These are phyloP conservation scores for Hypolimnas misippus DNA, from an alignment of 2,888 invertebrate species.

Conservation along the genomic window DNA sequence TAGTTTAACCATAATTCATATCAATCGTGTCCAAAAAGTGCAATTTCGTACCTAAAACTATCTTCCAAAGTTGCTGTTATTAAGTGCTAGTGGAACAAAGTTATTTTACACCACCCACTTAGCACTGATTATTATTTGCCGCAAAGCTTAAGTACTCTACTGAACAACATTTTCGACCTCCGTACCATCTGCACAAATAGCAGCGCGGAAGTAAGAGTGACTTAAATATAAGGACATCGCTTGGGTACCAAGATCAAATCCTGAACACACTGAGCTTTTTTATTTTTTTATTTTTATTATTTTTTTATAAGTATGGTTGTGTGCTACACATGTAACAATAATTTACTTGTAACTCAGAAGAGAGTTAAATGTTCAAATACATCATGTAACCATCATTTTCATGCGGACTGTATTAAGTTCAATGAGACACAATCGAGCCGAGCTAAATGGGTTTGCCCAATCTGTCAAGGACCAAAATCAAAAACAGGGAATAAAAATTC, in stretches of 20 bases:
- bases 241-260: slow-evolving; percentile 9
- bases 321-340: background rate
- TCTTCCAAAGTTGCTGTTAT: background rate
- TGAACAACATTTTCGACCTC: slow-evolving; percentile 7
- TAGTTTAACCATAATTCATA: slow-evolving; percentile 1
- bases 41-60: background rate
- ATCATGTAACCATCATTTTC: background rate
- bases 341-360: background rate
- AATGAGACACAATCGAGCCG: slow-evolving; percentile 7
- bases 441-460: slow-evolving; percentile 13
- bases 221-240: slow-evolving; percentile 5
- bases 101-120: slow-evolving; percentile 4
- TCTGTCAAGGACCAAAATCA: slow-evolving; percentile 11
- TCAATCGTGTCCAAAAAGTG: slow-evolving; percentile 6
- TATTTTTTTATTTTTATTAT: background rate
- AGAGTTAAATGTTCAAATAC: slow-evolving; percentile 2
- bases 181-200: background rate
- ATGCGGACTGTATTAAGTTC: background rate
- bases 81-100: slow-evolving; percentile 4
- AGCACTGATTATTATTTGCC: slow-evolving; percentile 2
- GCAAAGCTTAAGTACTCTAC: background rate
- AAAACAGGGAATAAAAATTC: slow-evolving; percentile 12
- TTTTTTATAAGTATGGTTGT: slow-evolving; percentile 5
- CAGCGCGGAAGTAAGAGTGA: background rate
- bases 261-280: background rate